These are phyloP conservation scores for Heliconius himera DNA, from an alignment of 1,140 invertebrate genomes.

Conservation along the genomic window DNA sequence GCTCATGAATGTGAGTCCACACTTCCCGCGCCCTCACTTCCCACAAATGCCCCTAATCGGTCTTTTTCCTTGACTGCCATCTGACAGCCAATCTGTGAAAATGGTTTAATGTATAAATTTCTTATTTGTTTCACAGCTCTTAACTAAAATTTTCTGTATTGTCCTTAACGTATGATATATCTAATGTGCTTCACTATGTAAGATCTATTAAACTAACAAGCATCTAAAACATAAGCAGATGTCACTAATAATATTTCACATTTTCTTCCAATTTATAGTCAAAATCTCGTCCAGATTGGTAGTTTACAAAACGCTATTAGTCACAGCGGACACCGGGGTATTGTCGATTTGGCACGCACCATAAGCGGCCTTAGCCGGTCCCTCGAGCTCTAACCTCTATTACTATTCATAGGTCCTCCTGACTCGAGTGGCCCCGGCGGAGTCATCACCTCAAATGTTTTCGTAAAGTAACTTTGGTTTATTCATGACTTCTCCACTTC, in stretches of 20 bases:
- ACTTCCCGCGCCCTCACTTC: conserved; percentile 30
- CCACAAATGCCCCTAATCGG: conserved; percentile 16
- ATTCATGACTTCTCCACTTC: conserved; percentile 9
- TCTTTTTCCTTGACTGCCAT: background rate
- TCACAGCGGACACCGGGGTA: conserved; percentile 59
- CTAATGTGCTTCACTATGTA: too few relatives aligned
- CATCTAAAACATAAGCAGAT: conserved; percentile 1
- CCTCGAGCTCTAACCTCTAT: conserved; percentile 67
- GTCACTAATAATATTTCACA: conserved; percentile 22
- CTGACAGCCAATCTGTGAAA: conserved; percentile 8
- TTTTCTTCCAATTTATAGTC: conserved; percentile 39
- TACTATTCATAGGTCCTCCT: conserved; percentile 75
- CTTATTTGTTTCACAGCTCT: background rate
- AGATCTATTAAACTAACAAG: background rate
- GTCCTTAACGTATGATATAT: too few relatives aligned
- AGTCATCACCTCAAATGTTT: conserved; percentile 38
- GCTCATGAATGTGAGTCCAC: conserved; percentile 81
- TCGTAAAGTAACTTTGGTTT: conserved; percentile 19
- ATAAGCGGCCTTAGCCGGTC: conserved; percentile 67
- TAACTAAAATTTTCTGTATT: background rate
- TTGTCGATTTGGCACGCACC: conserved; percentile 79
- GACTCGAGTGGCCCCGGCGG: conserved; percentile 60
- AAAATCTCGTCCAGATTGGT: conserved; percentile 57
- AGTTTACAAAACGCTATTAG: conserved; percentile 67
- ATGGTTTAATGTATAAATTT: background rate